Conservation (phyloP, 2,888 invertebrate genomes). For the Sarcophaga variegata region DNA sequence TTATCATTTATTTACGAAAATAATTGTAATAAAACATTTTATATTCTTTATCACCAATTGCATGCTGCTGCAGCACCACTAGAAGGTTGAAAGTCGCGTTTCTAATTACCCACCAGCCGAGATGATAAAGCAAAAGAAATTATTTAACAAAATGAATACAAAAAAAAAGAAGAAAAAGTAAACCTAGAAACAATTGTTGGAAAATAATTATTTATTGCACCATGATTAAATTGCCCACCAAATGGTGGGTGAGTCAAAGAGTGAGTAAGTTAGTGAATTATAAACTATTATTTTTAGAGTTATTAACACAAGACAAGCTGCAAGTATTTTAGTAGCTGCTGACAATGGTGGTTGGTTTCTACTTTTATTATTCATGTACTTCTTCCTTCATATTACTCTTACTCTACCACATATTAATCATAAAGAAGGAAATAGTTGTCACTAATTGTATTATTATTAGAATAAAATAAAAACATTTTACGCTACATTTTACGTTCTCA, state of each 20-base stretch:
- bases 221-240: slow-evolving; percentile 42
- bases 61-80: background rate
- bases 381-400: slow-evolving; percentile 10
- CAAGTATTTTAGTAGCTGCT: too few species aligned
- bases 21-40: background rate
- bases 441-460: slow-evolving; percentile 12
- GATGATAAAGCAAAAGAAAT: slow-evolving; percentile 53
- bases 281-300: too few species aligned
- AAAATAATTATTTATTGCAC: slow-evolving; percentile 51
- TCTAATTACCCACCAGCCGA: slow-evolving; percentile 70
- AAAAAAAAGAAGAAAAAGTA: background rate
- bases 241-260: slow-evolving; percentile 33
- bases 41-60: slow-evolving; percentile 37
- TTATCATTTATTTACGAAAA: background rate
- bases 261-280: too few species aligned
- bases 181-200: slow-evolving; percentile 28
- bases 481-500: too few species aligned
- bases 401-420: background rate
- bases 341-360: slow-evolving; percentile 23
- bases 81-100: background rate
- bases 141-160: slow-evolving; percentile 10
- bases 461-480: too few species aligned
- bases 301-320: too few species aligned
- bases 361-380: slow-evolving; percentile 1
- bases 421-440: slow-evolving; percentile 28